phyloP scores from a whole-genome alignment of 1,140 invertebrate genomes.

The Himalopsyche phryganea region DNA sequence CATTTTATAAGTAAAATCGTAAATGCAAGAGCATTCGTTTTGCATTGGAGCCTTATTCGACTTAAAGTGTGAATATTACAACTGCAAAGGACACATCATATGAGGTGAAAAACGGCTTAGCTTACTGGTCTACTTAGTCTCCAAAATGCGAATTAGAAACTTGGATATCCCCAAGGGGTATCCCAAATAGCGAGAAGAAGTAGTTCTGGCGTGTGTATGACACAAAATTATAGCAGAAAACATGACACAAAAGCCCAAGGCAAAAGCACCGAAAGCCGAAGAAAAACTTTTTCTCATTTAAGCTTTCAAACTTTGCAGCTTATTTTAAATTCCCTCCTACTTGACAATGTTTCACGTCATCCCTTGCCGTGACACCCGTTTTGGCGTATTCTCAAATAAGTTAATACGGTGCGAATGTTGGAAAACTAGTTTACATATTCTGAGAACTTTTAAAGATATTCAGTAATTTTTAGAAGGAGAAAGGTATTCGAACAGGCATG shows the following conservation, averaged over 20 bases:
- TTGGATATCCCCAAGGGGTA: not conserved
- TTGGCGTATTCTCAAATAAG: constrained; percentile 11
- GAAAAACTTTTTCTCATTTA: constrained; percentile 22
- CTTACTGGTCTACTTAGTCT: constrained; percentile 6
- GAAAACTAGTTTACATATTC: constrained; percentile 24
- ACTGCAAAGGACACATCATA: not conserved
- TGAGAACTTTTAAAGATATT: constrained; percentile 2
- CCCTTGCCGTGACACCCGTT: constrained; percentile 8
- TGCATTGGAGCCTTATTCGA: no score
- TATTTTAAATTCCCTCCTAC: constrained; percentile 17
- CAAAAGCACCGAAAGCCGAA: constrained; percentile 1
- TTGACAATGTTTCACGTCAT: constrained; percentile 7
- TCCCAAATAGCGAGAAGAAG: no score
- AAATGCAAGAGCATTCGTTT: no score
- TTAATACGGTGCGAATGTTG: constrained; percentile 19
- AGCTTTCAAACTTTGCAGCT: constrained; percentile 10
- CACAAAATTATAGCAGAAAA: constrained; percentile 19
- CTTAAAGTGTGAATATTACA: no score
- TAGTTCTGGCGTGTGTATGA: constrained; percentile 18
- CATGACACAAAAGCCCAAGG: constrained; percentile 2
- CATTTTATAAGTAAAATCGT: no score
- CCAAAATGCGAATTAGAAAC: constrained; percentile 20
- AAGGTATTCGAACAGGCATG: constrained; percentile 1
- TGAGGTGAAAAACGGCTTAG: constrained; percentile 15
- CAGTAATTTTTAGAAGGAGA: not conserved